Evolutionary conservation across 2,113 vertebrate genomes (phyloP), one percentile per base, ranked within the genome.

Genomic region (Oryctolagus cuniculus): DNA sequence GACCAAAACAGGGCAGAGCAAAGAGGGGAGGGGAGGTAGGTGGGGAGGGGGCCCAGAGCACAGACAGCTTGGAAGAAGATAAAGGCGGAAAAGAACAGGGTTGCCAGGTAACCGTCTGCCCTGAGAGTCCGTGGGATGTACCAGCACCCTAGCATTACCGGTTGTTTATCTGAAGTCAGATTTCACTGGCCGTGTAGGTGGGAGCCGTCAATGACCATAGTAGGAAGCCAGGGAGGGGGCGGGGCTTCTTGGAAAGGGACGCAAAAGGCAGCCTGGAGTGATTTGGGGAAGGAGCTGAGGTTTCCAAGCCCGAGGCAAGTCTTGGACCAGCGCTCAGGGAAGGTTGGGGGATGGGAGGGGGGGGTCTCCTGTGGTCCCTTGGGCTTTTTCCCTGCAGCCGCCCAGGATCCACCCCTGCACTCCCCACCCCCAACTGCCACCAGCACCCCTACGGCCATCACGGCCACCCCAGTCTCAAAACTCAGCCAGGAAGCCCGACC

Each of bases 111-210:
- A 90, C 44, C 51, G 15, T 69, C 22, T 49, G 24, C 24, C 55
- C 67, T 3, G 0, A 36, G 38, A n/a, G 10, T 58, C 25, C 55
- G 36, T n/a, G 72, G 38, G 49, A 58, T 21, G 10, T 61, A 51
- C 29, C 79, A 64, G 38, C 36, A 77, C 25, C n/a, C 82, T 91
- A 79, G 78, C 9, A 13, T 58, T 34, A 64, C 36, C 87, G 73
- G 24, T 83, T 87, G 31, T 51, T 67, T 83, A 85, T 64, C 69
- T 86, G 55, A 95, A 85, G 27, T 92, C 66, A 92, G 11, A 91
- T 83, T 93, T 70, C 83, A 80, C 6, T 36, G 10, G 51, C 6
- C 44, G n/a, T 69, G 10, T 44, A 21, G 12, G 10, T 79, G 53
- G 72, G 22, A 58, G 73, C 81, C 87, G 91, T 89, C 66, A 85